Evolutionary conservation across 2,888 invertebrate species (phyloP), one percentile per base, ranked within the genome.

Genomic region (Antitype chi): DNA sequence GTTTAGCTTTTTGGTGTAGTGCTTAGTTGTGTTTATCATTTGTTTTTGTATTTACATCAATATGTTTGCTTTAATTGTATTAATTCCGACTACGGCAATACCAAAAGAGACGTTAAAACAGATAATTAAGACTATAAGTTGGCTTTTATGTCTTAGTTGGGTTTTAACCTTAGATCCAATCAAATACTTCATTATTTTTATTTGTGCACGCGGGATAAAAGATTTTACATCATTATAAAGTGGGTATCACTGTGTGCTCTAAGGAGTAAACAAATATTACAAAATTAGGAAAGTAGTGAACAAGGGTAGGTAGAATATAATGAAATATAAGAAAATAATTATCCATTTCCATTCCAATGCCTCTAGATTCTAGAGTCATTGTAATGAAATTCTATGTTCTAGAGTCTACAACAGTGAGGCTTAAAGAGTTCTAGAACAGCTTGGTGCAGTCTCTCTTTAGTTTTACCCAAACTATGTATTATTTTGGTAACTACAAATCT

Each of bases 1-100:
- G 13, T 70, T 70, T 52, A 49, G 60, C 64, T 52, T 70, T 66
- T 80, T 59, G 23, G 49, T 8, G 43, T 25, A 53, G 53, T 59
- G 78, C 53, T 78, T 60, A 82, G 70, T 59, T 72, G 38, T 83
- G 53, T 70, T 66, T 70, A 11, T 70, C 7, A 11, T 25, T 11
- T 25, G 32, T 52, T 77, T 49, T 77, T n/a, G 62, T 52, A 23
- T 38, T 67, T 43, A 62, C 49, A 52, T 59, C 52, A 71, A 13
- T 43, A 23, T 43, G 23, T 59, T 69, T 25, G 23, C 8, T 38
- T 28, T 25, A 43, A 17, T 7, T 55, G 47, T n/a, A 52, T 25
- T 52, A 28, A n/a, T 38, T 53, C 53, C 52, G 52, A 53, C 9
- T 8, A 23, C 52, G 52, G 3, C 23, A 8, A 53, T 23, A 9